Conservation (phyloP, 2,113 vertebrate genomes). For the Mirounga angustirostris region DNA sequence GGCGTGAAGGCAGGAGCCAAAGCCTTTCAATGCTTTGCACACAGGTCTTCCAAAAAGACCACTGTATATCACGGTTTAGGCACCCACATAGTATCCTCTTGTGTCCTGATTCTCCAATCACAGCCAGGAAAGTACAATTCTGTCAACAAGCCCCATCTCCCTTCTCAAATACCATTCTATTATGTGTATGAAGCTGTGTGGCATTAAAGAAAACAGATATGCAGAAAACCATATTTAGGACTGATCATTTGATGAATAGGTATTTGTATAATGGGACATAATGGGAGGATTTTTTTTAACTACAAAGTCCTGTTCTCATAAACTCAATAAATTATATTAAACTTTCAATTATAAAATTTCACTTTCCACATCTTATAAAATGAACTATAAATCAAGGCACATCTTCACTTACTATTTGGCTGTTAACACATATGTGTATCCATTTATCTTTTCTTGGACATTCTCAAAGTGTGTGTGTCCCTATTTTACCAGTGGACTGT, state of each 20-base stretch:
- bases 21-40: not conserved
- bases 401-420: not conserved
- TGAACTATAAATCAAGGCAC: not conserved
- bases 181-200: not conserved
- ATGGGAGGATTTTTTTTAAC: not conserved
- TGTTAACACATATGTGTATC: not conserved
- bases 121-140: not conserved
- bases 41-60: not conserved
- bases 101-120: not conserved
- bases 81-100: not conserved
- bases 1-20: not conserved
- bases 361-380: not conserved
- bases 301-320: not conserved
- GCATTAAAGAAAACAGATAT: not conserved
- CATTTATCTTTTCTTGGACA: not conserved
- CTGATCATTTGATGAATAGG: not conserved
- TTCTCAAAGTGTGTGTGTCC: not conserved
- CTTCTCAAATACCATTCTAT: not conserved
- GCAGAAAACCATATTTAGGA: not conserved
- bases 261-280: not conserved
- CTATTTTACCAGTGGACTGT: not conserved
- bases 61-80: not conserved
- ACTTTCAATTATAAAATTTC: slow-evolving; percentile 17
- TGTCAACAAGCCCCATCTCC: not conserved
- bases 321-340: not conserved